Percentiles rank a stretch among this genome's conserved stretches.
These are phyloP conservation scores for Tethya wilhelma DNA, from an alignment of 37 sponge, comb jelly and placozoan genomes.

Conservation along the genomic window DNA sequence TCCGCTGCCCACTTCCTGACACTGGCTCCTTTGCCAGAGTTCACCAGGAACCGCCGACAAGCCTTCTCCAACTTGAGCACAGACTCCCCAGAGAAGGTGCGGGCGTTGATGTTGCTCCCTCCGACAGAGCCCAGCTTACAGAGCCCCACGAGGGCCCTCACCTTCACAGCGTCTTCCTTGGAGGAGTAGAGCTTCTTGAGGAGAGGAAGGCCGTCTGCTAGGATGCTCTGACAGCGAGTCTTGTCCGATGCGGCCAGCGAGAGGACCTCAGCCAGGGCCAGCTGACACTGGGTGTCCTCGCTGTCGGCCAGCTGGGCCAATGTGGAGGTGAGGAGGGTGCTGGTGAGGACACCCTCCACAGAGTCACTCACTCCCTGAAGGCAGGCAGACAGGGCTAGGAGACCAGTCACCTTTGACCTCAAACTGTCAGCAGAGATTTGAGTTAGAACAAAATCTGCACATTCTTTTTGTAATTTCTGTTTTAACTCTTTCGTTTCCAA, in stretches of 20 bases:
- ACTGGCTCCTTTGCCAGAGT: slow-evolving; percentile 17
- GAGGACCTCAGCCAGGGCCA: slow-evolving; percentile 77
- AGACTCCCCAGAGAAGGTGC: slow-evolving; percentile 68
- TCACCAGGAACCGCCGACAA: slow-evolving; percentile 76
- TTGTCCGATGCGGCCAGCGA: slow-evolving; percentile 92
- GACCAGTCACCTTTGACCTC: slow-evolving; percentile 31
- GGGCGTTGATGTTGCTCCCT: slow-evolving; percentile 81
- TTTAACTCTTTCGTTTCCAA: too few species aligned
- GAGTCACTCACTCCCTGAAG: slow-evolving; percentile 74
- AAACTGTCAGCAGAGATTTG: slow-evolving; percentile 32
- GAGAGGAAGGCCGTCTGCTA: slow-evolving; percentile 63
- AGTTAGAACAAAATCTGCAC: slow-evolving; percentile 43
- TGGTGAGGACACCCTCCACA: slow-evolving; percentile 62
- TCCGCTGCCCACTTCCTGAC: slow-evolving; percentile 90
- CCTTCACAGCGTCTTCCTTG: slow-evolving; percentile 62
- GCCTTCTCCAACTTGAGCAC: slow-evolving; percentile 63
- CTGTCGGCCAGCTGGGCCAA: slow-evolving; percentile 60
- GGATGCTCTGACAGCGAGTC: slow-evolving; percentile 68
- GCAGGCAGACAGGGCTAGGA: slow-evolving; percentile 70
- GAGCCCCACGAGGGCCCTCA: slow-evolving; percentile 90
- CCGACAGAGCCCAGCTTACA: slow-evolving; percentile 87
- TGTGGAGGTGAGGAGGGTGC: slow-evolving; percentile 51
- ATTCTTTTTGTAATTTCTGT: slow-evolving; percentile 39
- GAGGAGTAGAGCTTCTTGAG: slow-evolving; percentile 75
- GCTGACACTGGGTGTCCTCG: slow-evolving; percentile 56